phyloP scores from a whole-genome alignment of 2,888 invertebrate genomes.

The Limnephilus auricula region DNA sequence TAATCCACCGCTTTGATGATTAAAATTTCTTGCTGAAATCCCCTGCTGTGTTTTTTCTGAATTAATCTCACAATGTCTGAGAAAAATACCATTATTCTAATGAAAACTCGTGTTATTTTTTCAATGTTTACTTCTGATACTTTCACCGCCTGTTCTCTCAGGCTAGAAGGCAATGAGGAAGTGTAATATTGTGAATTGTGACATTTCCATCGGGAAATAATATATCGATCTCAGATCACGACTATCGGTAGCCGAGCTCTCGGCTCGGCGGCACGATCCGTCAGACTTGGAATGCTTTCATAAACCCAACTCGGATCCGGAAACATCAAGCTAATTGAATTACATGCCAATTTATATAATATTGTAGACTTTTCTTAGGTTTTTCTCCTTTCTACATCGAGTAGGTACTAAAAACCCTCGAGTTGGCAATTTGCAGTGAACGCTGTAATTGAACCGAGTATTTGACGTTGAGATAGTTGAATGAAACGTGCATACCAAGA shows the following conservation, averaged over 20 bases:
- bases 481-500: no score
- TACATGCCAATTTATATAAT: no score
- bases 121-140: not conserved
- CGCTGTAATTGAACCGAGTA: no score
- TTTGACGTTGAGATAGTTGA: no score
- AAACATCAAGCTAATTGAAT: not conserved
- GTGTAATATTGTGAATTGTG: not conserved
- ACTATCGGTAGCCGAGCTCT: not conserved
- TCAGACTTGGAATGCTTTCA: no score
- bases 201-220: not conserved
- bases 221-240: conserved; percentile 2
- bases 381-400: no score
- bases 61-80: not conserved
- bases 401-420: no score
- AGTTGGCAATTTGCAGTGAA: no score
- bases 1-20: not conserved
- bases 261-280: no score
- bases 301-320: not conserved
- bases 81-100: not conserved
- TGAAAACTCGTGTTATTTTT: no score
- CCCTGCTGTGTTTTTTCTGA: not conserved
- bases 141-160: not conserved
- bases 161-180: not conserved
- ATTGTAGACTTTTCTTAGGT: no score
- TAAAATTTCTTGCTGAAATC: not conserved